Percentiles rank a stretch among this genome's conserved stretches.
phyloP scores from a whole-genome alignment of 2,888 invertebrate genomes.

The Apeira syringaria region DNA sequence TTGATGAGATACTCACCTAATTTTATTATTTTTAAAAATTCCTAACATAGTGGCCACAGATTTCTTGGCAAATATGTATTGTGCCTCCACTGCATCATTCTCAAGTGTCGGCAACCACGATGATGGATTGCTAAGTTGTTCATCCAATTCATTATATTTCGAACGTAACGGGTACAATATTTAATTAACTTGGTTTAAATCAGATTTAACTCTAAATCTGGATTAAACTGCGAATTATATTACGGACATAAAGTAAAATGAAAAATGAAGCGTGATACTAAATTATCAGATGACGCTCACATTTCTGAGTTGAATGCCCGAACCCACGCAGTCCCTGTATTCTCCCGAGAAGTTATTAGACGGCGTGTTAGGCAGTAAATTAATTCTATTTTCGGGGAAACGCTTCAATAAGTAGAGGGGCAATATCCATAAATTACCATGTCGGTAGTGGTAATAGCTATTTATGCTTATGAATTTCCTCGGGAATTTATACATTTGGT shows the following conservation, averaged over 20 bases:
- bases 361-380: slow-evolving; percentile 6
- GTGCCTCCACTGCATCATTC: slow-evolving; percentile 92
- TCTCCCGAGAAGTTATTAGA: slow-evolving; percentile 10
- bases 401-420: slow-evolving; percentile 4
- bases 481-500: no score
- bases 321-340: slow-evolving; percentile 7
- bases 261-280: no score
- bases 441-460: slow-evolving; percentile 4
- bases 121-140: slow-evolving; percentile 85
- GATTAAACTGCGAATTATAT: no score
- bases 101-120: slow-evolving; percentile 87
- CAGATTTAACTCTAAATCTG: no score
- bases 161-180: no score
- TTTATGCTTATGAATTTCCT: no score
- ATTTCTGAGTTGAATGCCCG: slow-evolving; percentile 13
- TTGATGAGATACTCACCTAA: slow-evolving; percentile 77
- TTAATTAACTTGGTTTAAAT: no score
- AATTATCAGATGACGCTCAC: no score
- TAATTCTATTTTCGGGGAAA: slow-evolving; percentile 17
- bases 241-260: no score
- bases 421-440: slow-evolving; percentile 12
- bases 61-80: slow-evolving; percentile 91
- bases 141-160: no score
- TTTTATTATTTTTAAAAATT: slow-evolving; percentile 83
- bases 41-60: slow-evolving; percentile 86